A percentile compares a stretch with the other conserved stretches of the same genome.
These are phyloP conservation scores for Benitochromis conjunctus DNA, from an alignment of 2,113 vertebrate species.

Conservation along the genomic window DNA sequence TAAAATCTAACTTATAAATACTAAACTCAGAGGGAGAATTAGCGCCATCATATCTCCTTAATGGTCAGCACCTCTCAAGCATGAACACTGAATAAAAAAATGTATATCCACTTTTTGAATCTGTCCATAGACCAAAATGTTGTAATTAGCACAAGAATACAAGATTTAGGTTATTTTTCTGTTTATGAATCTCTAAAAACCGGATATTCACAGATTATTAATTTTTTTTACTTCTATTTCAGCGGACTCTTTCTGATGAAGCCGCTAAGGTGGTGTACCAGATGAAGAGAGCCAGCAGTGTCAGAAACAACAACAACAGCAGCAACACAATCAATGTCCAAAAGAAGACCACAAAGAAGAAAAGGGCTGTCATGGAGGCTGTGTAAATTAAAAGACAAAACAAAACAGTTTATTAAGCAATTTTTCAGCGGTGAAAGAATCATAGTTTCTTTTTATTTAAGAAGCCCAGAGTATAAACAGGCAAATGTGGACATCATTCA, in stretches of 20 bases:
- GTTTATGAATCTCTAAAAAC: background rate
- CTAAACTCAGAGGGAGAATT: background rate
- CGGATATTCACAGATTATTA: background rate
- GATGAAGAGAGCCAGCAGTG: constrained; percentile 71
- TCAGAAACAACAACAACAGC: background rate
- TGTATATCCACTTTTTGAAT: background rate
- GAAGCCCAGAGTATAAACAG: background rate
- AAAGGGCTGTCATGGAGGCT: background rate
- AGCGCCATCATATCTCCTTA: background rate
- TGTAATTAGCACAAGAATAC: background rate
- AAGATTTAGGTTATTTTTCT: background rate
- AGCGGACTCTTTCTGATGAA: constrained; percentile 69
- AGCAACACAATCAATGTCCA: background rate
- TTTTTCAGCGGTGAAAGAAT: background rate
- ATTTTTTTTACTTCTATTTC: background rate
- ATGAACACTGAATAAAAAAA: background rate
- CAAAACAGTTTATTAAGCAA: background rate
- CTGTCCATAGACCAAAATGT: accelerated
- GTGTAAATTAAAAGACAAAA: background rate
- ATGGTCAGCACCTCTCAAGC: background rate
- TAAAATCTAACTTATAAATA: background rate
- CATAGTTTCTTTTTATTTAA: background rate
- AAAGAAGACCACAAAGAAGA: background rate
- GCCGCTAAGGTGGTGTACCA: constrained; percentile 74
- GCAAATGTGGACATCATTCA: background rate